These are phyloP conservation scores for Penaeus chinensis DNA, from an alignment of 1,140 invertebrate species.

Conservation along the genomic window DNA sequence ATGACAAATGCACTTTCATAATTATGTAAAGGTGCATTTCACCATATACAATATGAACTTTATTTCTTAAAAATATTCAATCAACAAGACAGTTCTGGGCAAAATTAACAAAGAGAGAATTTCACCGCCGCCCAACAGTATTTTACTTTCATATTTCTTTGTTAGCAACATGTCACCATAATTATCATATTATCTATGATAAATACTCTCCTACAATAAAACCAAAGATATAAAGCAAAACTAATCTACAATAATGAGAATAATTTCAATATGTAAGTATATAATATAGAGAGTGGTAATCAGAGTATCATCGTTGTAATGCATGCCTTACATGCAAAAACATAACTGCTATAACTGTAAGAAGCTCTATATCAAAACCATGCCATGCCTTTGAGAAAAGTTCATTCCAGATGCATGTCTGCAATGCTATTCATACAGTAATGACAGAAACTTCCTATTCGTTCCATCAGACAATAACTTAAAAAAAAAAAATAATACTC, in stretches of 20 bases:
- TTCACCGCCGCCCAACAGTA: too few relatives aligned
- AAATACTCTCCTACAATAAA: constrained; percentile 33
- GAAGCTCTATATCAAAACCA: background rate
- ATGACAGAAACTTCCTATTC: too few relatives aligned
- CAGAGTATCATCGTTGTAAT: background rate
- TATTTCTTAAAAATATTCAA: too few relatives aligned
- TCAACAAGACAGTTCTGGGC: too few relatives aligned
- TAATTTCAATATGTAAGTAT: constrained; percentile 15
- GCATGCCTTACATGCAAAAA: constrained; percentile 23
- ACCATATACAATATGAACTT: too few relatives aligned
- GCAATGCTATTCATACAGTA: too few relatives aligned
- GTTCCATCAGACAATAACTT: too few relatives aligned
- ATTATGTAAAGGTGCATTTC: too few relatives aligned
- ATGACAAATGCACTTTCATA: too few relatives aligned
- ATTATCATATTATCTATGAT: constrained; percentile 16
- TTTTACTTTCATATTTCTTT: background rate
- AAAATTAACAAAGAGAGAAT: too few relatives aligned
- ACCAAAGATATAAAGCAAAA: constrained; percentile 43
- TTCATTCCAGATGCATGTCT: background rate
- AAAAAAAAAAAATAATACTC: too few relatives aligned
- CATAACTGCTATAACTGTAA: background rate
- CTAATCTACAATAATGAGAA: constrained; percentile 41
- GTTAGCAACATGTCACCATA: constrained; percentile 27
- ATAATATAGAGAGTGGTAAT: background rate
- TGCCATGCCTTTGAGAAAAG: constrained; percentile 18